Evolutionary conservation across 2,113 vertebrate genomes (phyloP).

Genomic region (Lepisosteus osseus): DNA sequence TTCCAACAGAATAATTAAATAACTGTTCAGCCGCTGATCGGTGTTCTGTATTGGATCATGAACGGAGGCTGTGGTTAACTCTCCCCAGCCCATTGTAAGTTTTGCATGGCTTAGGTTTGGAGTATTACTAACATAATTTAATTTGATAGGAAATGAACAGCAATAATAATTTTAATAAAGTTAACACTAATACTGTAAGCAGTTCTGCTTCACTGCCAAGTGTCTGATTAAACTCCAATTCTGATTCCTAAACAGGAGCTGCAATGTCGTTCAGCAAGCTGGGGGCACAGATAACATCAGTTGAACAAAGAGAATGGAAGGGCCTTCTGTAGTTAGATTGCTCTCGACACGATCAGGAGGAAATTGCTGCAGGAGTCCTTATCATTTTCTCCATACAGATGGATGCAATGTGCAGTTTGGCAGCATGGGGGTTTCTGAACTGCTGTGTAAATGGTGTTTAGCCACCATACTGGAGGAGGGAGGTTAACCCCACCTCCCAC

Average conservation of each 20-base stretch:
- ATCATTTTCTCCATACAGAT: neutral
- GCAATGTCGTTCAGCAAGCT: neutral
- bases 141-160: neutral
- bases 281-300: neutral
- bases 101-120: too few relatives aligned
- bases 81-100: too few relatives aligned
- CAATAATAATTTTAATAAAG: neutral
- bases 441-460: too few relatives aligned
- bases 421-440: too few relatives aligned
- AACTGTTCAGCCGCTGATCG: too few relatives aligned
- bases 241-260: neutral
- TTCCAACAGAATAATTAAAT: too few relatives aligned
- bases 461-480: too few relatives aligned
- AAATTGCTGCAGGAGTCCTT: neutral
- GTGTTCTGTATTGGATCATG: too few relatives aligned
- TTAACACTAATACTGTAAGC: neutral
- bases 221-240: constrained; percentile 12
- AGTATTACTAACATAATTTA: too few relatives aligned
- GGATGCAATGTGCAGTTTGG: neutral
- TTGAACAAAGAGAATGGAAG: neutral
- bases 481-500: too few relatives aligned
- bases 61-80: too few relatives aligned
- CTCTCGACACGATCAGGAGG: neutral
- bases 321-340: neutral
- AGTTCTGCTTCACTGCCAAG: neutral